Conservation (phyloP, 53 echinoderm and acorn worm species). For the Crossaster papposus region DNA sequence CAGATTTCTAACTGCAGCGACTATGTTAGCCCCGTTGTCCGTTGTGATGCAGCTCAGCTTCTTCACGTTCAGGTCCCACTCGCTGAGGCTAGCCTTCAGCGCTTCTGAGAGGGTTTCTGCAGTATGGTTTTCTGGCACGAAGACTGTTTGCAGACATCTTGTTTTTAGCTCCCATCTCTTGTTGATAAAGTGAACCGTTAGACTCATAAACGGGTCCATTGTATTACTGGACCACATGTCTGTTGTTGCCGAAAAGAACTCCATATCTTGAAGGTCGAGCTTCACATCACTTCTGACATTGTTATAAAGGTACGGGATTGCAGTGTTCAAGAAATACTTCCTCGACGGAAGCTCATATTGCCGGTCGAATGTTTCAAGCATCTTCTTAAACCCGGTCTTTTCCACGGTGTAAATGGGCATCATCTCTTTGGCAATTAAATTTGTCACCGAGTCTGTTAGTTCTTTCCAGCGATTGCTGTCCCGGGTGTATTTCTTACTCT, state of each 20-base stretch:
- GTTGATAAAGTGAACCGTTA: slow-evolving; percentile 51
- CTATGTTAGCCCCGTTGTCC: slow-evolving; percentile 57
- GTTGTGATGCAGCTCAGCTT: slow-evolving; percentile 56
- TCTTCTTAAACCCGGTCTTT: background rate
- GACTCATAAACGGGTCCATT: slow-evolving; percentile 63
- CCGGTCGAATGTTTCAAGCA: slow-evolving; percentile 20
- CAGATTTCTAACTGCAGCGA: background rate
- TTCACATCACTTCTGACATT: slow-evolving; percentile 10
- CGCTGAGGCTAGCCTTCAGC: background rate
- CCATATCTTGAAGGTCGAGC: background rate
- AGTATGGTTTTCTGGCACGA: slow-evolving; percentile 47
- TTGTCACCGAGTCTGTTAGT: background rate
- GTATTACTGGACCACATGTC: slow-evolving; percentile 53
- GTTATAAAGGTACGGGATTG: slow-evolving; percentile 41
- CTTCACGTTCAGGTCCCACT: slow-evolving; percentile 45
- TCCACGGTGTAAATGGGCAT: slow-evolving; percentile 15
- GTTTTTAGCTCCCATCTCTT: slow-evolving; percentile 27
- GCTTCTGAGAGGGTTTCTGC: slow-evolving; percentile 2
- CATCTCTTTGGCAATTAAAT: slow-evolving; percentile 25
- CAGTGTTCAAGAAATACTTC: slow-evolving; percentile 1
- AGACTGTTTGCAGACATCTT: slow-evolving; percentile 31
- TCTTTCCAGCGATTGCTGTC: no score
- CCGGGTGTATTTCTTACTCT: no score
- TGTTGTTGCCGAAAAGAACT: slow-evolving; percentile 42
- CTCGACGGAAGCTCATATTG: slow-evolving; percentile 30